phyloP scores from a whole-genome alignment of 2,888 invertebrate species.

The Sesia bembeciformis region DNA sequence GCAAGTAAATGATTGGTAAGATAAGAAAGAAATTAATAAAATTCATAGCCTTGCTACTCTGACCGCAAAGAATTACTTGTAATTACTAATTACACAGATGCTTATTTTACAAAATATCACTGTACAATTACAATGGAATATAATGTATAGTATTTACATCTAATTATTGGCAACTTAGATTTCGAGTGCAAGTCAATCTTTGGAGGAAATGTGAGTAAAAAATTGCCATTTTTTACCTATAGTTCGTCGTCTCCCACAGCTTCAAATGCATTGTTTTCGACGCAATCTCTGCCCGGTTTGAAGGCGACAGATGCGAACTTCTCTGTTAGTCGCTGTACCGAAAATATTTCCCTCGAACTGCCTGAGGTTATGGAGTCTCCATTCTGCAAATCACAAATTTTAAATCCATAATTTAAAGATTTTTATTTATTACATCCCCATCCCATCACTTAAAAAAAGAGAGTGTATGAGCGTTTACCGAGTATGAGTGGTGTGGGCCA shows the following conservation, averaged over 20 bases:
- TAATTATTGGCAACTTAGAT: slow-evolving; percentile 43
- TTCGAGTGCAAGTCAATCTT: slow-evolving; percentile 26
- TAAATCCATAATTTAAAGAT: no score
- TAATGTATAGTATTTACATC: slow-evolving; percentile 8
- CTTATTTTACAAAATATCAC: slow-evolving; percentile 3
- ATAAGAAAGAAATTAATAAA: neutral
- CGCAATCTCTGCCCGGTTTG: slow-evolving; percentile 80
- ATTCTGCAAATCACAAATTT: slow-evolving; percentile 52
- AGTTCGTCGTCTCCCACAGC: slow-evolving; percentile 96
- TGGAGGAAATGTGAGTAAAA: slow-evolving; percentile 19
- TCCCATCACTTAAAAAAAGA: no score
- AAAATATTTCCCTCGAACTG: slow-evolving; percentile 78
- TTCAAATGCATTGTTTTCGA: slow-evolving; percentile 95
- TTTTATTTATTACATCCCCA: no score
- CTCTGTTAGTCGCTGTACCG: slow-evolving; percentile 83
- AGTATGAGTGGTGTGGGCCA: no score
- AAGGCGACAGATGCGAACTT: slow-evolving; percentile 82
- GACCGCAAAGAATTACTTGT: neutral
- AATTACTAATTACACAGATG: neutral
- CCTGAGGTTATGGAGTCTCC: slow-evolving; percentile 68
- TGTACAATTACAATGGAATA: slow-evolving; percentile 15
- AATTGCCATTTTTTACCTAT: slow-evolving; percentile 34
- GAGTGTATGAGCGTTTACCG: no score
- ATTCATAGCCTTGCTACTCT: slow-evolving; percentile 3
- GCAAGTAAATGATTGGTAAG: slow-evolving; percentile 4